phyloP scores from a whole-genome alignment of 2,113 vertebrate genomes.

The Agapornis roseicollis region DNA sequence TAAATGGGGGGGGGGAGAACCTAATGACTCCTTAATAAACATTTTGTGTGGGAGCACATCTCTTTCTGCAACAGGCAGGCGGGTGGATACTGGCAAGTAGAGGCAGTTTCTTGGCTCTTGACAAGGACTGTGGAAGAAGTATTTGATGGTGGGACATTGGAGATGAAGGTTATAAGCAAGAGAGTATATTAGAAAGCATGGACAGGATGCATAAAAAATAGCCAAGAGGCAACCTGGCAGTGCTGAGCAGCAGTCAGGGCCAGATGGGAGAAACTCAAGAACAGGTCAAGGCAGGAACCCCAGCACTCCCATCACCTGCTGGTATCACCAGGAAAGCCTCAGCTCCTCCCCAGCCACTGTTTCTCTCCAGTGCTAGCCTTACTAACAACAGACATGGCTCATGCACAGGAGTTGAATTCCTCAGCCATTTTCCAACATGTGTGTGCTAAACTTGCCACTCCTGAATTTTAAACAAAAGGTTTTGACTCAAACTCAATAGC shows the following conservation, averaged over 20 bases:
- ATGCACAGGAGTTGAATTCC: neutral
- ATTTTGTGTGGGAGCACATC: no score
- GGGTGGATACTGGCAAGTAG: neutral
- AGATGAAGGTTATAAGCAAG: neutral
- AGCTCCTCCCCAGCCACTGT: neutral
- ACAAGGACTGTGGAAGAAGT: neutral
- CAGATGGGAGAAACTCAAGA: neutral
- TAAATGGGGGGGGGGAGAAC: neutral
- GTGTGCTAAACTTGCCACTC: neutral
- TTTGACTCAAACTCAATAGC: neutral
- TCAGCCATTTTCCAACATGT: fast-evolving
- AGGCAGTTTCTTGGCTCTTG: neutral
- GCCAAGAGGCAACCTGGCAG: neutral
- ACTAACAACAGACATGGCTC: neutral
- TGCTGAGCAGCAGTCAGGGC: neutral
- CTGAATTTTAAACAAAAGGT: neutral
- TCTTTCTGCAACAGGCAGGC: neutral
- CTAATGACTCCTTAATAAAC: neutral
- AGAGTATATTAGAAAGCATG: neutral
- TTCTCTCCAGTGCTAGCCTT: neutral
- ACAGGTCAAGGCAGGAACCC: neutral
- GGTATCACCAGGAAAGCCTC: neutral
- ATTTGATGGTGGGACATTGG: neutral
- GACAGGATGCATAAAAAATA: neutral
- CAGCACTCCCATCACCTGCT: neutral